Base-by-base conservation (phyloP, 1,140 invertebrate species). In the Cydia amplana region DNA sequence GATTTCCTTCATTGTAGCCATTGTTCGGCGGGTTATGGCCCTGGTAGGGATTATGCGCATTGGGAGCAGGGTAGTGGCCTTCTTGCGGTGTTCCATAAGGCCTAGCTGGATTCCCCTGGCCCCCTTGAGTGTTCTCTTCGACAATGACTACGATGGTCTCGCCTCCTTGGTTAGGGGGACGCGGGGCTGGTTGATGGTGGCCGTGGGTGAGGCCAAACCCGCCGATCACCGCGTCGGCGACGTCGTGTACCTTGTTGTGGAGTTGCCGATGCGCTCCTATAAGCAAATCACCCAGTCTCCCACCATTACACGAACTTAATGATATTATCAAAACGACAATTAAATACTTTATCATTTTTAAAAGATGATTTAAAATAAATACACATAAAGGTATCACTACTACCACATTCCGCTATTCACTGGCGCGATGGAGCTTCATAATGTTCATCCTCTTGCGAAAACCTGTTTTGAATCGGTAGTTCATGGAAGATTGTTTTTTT, bases 111-210 rank as follows among this genome's bases (percentile, higher is more conserved):
- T 72, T 46, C n/a, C 65, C 64, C 28, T 74, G 64, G 18, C 51
- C 67, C n/a, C 60, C 40, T 1, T 72, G 23, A 6, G 65, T 16
- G 36, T 73, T 25, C n/a, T 80, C 77, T 74, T 80, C 67, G 1
- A 80, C 77, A 23, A 80, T 75, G 3, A 82, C 76, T 10, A 77
- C 36, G 28, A 78, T 49, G 20, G 77, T 80, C 49, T 80, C 78
- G 2, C 67, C 36, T 18, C 75, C 74, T n/a, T 20, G 65, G 23
- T 67, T 25, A 25, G 70, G 46, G n/a, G 46, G 70, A 5, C 60
- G 73, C 12, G 72, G 75, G 28, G 7, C 32, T 16, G 51, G 70
- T 14, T 51, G 65, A 28, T 55, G 55, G 20, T 64, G 63, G 3
- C 72, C 74, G 25, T 75, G 74, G 25, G 74, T 5, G 49, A 77